phyloP scores from a whole-genome alignment of 2,113 vertebrate species.

The Oncorhynchus keta region DNA sequence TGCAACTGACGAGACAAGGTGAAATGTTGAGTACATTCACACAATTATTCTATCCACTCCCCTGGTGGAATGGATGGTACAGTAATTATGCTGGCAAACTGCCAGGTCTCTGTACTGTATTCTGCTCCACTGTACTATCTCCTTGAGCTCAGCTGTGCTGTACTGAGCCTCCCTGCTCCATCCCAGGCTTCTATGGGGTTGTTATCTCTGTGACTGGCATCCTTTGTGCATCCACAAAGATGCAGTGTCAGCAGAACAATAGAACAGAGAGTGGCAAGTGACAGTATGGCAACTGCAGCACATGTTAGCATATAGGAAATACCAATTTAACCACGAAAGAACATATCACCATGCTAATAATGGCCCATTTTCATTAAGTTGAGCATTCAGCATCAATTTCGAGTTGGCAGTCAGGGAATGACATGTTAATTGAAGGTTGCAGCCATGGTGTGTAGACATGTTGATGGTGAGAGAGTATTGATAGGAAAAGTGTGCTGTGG shows the following conservation, averaged over 20 bases:
- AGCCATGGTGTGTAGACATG: slow-evolving; percentile 42
- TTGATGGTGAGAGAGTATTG: slow-evolving; percentile 21
- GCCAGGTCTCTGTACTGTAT: slow-evolving; percentile 26
- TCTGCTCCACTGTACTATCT: neutral
- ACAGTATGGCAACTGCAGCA: slow-evolving; percentile 34
- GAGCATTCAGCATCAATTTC: slow-evolving; percentile 54
- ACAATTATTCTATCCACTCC: slow-evolving; percentile 40
- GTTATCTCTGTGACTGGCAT: slow-evolving; percentile 56
- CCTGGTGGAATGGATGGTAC: slow-evolving; percentile 29
- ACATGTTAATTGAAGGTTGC: slow-evolving; percentile 51
- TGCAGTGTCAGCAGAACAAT: slow-evolving; percentile 60
- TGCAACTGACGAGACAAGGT: slow-evolving; percentile 54
- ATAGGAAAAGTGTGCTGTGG: slow-evolving; percentile 39
- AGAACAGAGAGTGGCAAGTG: slow-evolving; percentile 31
- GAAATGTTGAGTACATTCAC: slow-evolving; percentile 49
- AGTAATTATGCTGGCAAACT: slow-evolving; percentile 58
- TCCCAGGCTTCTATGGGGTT: slow-evolving; percentile 27
- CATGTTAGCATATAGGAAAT: slow-evolving; percentile 41
- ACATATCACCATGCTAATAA: slow-evolving; percentile 66
- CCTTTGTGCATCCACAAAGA: slow-evolving; percentile 64
- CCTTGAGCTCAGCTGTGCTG: slow-evolving; percentile 46
- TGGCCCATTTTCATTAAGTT: slow-evolving; percentile 64
- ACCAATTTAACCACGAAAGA: slow-evolving; percentile 63
- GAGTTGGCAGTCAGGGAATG: slow-evolving; percentile 48
- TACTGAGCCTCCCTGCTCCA: slow-evolving; percentile 24